Evolutionary conservation across 2,797 vertebrate species (phyloP), one percentile per base, ranked within the genome.

Genomic region (Pseudochirops cupreus): DNA sequence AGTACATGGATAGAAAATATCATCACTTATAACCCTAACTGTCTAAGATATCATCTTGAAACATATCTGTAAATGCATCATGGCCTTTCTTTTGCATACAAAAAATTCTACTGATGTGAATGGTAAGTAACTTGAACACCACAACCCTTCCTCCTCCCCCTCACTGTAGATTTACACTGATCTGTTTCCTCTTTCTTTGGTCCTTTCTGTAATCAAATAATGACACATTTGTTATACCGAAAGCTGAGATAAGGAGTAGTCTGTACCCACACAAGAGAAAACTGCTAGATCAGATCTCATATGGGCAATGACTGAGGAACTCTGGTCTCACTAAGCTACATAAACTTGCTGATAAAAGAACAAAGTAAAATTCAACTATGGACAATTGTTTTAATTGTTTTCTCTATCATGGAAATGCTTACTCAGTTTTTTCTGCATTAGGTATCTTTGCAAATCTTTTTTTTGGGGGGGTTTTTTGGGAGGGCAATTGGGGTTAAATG

Each of bases 31-130:
- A 82, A 95, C 0, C 53, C 74, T 18, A 89, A 55, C 92, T 95
- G 96, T 94, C 90, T 74, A 95, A 94, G 93, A 96, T 93, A 95
- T 62, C 52, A 93, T 52, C 89, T 55, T 89, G 26, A 97, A 96
- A 96, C 92, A 16, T 50, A 14, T 21, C 7, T 94, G 26, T 28
- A 94, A 14, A 94, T 11, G 91, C 39, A 11, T 18, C 87, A 93
- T 62, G 28, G 56, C 31, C 59, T 94, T 67, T 53, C 90, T 74
- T 93, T 93, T 89, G 93, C 54, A 62, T 91, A 93, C 9, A 46
- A 95, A 82, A 52, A 82, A 82, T 39, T 82, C n/a, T 11, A 24
- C 2, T 26, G 29, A 92, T 82, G 4, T 39, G 95, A 92, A 26
- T 94, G 94, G 87, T 58, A 58, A 29, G 57, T 92, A 53, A 82